phyloP scores from a whole-genome alignment of 1,140 invertebrate species.

The Halictus rubicundus region DNA sequence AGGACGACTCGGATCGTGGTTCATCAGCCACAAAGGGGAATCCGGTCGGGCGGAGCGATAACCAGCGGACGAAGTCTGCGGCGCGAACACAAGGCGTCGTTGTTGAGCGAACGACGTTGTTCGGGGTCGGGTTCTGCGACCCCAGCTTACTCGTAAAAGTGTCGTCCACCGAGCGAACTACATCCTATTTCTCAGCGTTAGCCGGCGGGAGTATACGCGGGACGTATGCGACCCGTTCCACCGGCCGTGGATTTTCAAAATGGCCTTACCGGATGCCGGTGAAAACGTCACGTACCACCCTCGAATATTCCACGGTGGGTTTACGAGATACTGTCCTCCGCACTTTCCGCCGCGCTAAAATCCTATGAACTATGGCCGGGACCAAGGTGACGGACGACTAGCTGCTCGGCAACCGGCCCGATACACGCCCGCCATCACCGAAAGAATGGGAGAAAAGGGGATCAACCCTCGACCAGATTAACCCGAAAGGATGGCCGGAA shows the following conservation, averaged over 20 bases:
- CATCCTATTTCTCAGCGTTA: constrained; percentile 58
- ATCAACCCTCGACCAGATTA: constrained; percentile 12
- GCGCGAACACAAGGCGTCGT: constrained; percentile 35
- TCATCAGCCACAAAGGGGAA: not conserved
- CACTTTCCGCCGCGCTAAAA: constrained; percentile 39
- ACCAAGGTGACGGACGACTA: constrained; percentile 42
- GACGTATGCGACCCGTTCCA: constrained; percentile 20
- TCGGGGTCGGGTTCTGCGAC: not conserved
- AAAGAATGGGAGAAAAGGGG: not conserved
- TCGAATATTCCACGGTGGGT: constrained; percentile 53
- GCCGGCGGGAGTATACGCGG: constrained; percentile 21
- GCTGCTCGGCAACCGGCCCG: not conserved
- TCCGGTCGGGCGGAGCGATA: not conserved
- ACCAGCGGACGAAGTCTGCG: not conserved
- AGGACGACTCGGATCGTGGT: not conserved
- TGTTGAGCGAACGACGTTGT: constrained; percentile 36
- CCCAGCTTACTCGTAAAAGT: constrained; percentile 55
- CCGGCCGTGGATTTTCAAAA: constrained; percentile 60
- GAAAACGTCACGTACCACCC: constrained; percentile 43
- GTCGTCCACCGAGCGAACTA: constrained; percentile 41
- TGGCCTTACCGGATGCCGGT: constrained; percentile 15
- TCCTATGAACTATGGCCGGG: constrained; percentile 44
- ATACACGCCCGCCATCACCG: not conserved
- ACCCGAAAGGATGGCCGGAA: not conserved
- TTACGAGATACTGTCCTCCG: constrained; percentile 41